Evolutionary conservation across 2,797 vertebrate genomes (phyloP).

Genomic region (Neosilurus mollespiculum): DNA sequence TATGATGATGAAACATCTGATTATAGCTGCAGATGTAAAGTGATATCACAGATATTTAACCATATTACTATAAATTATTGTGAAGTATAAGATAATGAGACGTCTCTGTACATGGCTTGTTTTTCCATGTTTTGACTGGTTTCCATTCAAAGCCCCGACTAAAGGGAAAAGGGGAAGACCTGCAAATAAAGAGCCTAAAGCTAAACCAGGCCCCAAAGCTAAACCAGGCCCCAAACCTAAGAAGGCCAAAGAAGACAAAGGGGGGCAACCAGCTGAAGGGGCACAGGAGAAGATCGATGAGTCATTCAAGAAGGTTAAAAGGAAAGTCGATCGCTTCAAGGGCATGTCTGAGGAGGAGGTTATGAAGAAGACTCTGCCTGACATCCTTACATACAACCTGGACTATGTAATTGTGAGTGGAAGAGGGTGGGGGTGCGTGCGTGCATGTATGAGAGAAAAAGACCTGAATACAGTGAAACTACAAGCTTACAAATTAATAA

Average conservation of each 20-base stretch:
- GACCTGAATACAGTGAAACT: neutral
- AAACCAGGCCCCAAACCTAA: constrained; percentile 78
- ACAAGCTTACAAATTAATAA: neutral
- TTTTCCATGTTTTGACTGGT: neutral
- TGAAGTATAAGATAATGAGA: no score
- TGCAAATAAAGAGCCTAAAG: constrained; percentile 69
- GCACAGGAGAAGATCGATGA: constrained; percentile 97
- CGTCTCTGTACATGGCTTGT: neutral
- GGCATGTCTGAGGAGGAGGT: constrained; percentile 95
- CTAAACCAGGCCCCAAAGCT: constrained; percentile 77
- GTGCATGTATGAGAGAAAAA: no score
- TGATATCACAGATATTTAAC: no score
- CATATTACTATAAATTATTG: no score
- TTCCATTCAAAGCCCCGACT: constrained; percentile 65
- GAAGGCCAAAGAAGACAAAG: constrained; percentile 74
- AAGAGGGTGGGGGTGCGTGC: neutral
- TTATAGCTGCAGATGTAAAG: no score
- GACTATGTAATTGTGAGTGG: constrained; percentile 95
- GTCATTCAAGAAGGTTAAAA: constrained; percentile 92
- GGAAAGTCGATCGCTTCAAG: constrained; percentile 96
- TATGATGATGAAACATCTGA: no score
- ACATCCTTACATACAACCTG: constrained; percentile 92
- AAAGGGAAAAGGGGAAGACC: constrained; percentile 67
- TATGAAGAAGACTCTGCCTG: constrained; percentile 92
- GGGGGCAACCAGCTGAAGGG: constrained; percentile 69